Conservation (phyloP, 2,797 vertebrate species). For the Brachymystax lenok region DNA sequence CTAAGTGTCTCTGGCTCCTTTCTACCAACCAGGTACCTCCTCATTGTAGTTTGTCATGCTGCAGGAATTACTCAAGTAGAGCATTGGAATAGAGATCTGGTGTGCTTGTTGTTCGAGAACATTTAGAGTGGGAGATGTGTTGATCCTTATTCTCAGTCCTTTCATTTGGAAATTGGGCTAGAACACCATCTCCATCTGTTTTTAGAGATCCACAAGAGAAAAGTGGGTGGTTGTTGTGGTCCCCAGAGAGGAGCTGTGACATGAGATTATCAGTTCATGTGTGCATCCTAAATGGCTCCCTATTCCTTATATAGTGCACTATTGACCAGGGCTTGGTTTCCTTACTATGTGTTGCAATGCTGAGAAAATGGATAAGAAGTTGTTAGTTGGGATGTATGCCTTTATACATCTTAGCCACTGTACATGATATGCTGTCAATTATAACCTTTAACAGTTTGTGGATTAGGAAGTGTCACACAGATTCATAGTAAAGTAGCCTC, state of each 20-base stretch:
- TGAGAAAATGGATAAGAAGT: not conserved
- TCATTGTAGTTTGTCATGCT: conserved; percentile 62
- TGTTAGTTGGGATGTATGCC: not conserved
- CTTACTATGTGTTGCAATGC: too few relatives aligned
- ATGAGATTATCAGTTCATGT: not conserved
- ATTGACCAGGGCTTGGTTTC: too few relatives aligned
- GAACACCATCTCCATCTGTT: too few relatives aligned
- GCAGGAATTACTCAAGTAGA: conserved; percentile 58
- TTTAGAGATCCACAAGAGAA: not conserved
- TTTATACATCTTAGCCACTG: not conserved
- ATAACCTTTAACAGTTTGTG: too few relatives aligned
- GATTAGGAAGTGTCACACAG: too few relatives aligned
- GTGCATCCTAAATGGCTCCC: not conserved
- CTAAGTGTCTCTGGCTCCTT: too few relatives aligned
- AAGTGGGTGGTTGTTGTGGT: not conserved
- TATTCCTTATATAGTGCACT: too few relatives aligned
- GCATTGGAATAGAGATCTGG: conserved; percentile 25
- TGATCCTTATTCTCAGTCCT: conserved; percentile 31
- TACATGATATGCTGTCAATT: too few relatives aligned
- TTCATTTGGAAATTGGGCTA: conserved; percentile 25
- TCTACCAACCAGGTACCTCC: not conserved
- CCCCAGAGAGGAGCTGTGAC: not conserved
- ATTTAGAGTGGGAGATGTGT: conserved; percentile 11
- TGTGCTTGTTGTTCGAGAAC: conserved; percentile 31
- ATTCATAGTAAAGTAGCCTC: too few relatives aligned